Conservation (phyloP, 2,888 invertebrate species). For the Parnassius mnemosyne region DNA sequence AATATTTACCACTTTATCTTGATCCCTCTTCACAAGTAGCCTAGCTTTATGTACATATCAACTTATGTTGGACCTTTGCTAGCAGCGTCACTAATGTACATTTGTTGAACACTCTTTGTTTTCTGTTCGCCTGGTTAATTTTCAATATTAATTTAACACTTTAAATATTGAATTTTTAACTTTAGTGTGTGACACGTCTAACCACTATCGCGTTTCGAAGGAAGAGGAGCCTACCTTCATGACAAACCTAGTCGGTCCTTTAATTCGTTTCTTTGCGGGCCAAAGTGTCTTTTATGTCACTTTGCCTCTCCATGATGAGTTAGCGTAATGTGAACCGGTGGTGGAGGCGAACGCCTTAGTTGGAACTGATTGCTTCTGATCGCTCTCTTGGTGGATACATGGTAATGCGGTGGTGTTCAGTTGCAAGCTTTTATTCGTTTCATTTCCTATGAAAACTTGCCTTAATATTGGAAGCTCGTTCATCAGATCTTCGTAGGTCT, state of each 20-base stretch:
- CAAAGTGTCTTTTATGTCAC: neutral
- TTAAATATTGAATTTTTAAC: neutral
- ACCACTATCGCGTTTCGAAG: conserved; percentile 18
- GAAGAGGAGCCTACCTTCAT: neutral
- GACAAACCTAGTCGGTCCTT: neutral
- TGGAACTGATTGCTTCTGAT: neutral
- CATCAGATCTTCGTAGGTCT: conserved; percentile 17
- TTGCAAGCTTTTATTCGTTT: neutral
- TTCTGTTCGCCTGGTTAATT: no score
- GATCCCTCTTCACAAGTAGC: no score
- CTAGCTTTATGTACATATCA: no score
- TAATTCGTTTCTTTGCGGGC: neutral
- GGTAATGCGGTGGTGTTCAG: neutral
- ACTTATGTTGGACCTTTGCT: no score
- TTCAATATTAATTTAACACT: conserved; percentile 13
- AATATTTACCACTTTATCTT: no score
- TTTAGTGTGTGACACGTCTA: no score
- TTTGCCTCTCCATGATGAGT: neutral
- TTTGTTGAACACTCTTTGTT: no score
- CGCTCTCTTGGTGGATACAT: neutral
- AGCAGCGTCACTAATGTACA: no score
- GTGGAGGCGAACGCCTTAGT: neutral
- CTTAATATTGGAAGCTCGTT: conserved; percentile 18
- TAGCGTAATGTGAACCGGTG: neutral
- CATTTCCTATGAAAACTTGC: conserved; percentile 10